These are phyloP conservation scores for Clistopyga incitator DNA, from an alignment of 2,888 invertebrate species.

Conservation along the genomic window DNA sequence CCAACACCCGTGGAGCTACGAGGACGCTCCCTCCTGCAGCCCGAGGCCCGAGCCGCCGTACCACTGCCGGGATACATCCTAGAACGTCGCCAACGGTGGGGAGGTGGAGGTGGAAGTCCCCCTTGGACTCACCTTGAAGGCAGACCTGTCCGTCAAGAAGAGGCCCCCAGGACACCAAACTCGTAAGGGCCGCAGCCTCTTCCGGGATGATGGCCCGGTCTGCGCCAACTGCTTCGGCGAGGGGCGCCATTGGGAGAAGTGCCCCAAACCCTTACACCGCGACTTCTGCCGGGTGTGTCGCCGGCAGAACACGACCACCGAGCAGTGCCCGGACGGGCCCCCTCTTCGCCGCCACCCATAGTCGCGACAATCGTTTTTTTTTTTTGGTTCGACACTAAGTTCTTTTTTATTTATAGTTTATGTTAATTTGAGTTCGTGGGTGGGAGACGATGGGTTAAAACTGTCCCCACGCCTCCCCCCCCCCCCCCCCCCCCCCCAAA, in stretches of 20 bases:
- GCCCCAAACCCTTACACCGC: neutral
- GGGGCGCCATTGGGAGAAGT: neutral
- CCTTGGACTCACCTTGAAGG: neutral
- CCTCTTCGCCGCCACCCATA: too few relatives aligned
- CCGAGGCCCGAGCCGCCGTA: too few relatives aligned
- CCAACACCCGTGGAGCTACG: neutral
- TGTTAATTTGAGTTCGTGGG: too few relatives aligned
- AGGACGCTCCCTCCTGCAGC: too few relatives aligned
- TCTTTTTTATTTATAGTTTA: too few relatives aligned
- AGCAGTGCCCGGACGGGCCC: neutral
- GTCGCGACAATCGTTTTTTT: too few relatives aligned
- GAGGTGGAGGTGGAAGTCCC: neutral
- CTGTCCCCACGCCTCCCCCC: too few relatives aligned
- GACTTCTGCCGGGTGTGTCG: conserved; percentile 1
- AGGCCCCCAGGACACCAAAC: neutral
- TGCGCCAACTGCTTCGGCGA: conserved; percentile 4
- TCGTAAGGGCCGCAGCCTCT: neutral
- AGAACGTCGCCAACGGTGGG: neutral
- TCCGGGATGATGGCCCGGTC: neutral
- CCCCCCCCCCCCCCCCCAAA: too few relatives aligned
- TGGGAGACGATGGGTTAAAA: too few relatives aligned
- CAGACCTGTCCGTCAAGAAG: neutral
- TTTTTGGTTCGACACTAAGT: too few relatives aligned
- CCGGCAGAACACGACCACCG: neutral
- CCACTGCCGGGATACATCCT: neutral